phyloP scores from a whole-genome alignment of 2,888 invertebrate species.

The Oscheius sp. region DNA sequence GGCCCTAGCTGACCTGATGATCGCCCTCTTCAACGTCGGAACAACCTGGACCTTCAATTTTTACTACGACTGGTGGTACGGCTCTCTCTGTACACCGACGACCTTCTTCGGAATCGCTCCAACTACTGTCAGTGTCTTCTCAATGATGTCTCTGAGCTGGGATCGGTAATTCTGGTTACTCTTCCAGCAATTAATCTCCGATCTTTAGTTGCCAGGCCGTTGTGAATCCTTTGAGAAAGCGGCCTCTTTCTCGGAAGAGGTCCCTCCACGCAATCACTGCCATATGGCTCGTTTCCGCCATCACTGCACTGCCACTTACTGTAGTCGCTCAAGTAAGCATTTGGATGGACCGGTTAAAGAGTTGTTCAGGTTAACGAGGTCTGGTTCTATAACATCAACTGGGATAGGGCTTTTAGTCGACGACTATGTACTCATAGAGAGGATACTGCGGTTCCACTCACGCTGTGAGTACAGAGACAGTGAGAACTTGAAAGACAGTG shows the following conservation, averaged over 20 bases:
- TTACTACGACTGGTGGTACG: conserved; percentile 67
- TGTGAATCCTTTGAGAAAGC: conserved; percentile 61
- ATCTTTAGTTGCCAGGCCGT: conserved; percentile 60
- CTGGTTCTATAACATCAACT: conserved; percentile 35
- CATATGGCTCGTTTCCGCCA: conserved; percentile 63
- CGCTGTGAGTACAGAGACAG: conserved; percentile 5
- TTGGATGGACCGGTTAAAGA: not conserved
- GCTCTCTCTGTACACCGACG: conserved; percentile 62
- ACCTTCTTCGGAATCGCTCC: conserved; percentile 68
- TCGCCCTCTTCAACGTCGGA: conserved; percentile 67
- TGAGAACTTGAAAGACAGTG: too few relatives aligned
- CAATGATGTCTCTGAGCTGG: conserved; percentile 68
- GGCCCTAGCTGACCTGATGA: conserved; percentile 68
- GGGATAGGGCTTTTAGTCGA: conserved; percentile 19
- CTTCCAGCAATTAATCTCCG: not conserved
- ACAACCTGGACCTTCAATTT: conserved; percentile 67
- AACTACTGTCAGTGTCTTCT: conserved; percentile 64
- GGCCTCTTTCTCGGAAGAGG: conserved; percentile 54
- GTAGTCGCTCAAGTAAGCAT: conserved; percentile 47
- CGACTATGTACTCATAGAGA: conserved; percentile 19
- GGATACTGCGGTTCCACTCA: not conserved
- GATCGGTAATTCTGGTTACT: conserved; percentile 45
- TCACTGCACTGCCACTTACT: conserved; percentile 60
- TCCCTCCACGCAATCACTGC: conserved; percentile 53
- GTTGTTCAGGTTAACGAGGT: conserved; percentile 27